A percentile compares a stretch with the other conserved stretches of the same genome.
Conservation (phyloP, 2,797 vertebrate genomes). For the Myripristis murdjan region DNA sequence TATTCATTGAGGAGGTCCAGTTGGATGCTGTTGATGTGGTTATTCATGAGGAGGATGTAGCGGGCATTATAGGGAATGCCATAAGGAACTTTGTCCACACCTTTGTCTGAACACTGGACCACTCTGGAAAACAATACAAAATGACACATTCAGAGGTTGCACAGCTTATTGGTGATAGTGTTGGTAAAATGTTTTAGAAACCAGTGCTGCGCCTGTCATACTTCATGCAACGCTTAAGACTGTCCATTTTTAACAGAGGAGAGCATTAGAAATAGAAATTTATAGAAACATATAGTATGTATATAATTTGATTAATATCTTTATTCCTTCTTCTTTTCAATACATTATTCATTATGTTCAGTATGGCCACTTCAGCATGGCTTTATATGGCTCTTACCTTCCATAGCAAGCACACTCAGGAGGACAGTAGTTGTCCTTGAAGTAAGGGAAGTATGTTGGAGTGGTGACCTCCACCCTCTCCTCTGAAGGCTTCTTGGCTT, state of each 20-base stretch:
- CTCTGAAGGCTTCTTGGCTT: slow-evolving; percentile 46
- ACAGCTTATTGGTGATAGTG: background rate
- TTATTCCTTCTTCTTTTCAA: no score
- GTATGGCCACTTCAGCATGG: background rate
- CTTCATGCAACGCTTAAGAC: background rate
- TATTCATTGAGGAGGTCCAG: slow-evolving; percentile 76
- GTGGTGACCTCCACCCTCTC: slow-evolving; percentile 27
- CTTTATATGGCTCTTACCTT: slow-evolving; percentile 53
- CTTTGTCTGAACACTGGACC: slow-evolving; percentile 85
- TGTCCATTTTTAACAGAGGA: background rate
- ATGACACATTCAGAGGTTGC: background rate
- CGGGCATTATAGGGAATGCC: slow-evolving; percentile 80
- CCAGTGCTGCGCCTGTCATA: no score
- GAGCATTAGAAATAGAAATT: background rate
- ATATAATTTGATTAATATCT: background rate
- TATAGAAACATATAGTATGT: no score
- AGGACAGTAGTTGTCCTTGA: slow-evolving; percentile 78
- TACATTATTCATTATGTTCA: background rate
- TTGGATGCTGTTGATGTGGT: slow-evolving; percentile 76
- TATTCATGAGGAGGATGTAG: slow-evolving; percentile 84
- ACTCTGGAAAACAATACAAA: slow-evolving; percentile 72
- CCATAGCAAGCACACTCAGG: slow-evolving; percentile 79
- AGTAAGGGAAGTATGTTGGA: slow-evolving; percentile 70
- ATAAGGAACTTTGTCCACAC: slow-evolving; percentile 74
- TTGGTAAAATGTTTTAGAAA: background rate